Base-by-base conservation (phyloP, 2,888 invertebrate species). In the Apeira syringaria region DNA sequence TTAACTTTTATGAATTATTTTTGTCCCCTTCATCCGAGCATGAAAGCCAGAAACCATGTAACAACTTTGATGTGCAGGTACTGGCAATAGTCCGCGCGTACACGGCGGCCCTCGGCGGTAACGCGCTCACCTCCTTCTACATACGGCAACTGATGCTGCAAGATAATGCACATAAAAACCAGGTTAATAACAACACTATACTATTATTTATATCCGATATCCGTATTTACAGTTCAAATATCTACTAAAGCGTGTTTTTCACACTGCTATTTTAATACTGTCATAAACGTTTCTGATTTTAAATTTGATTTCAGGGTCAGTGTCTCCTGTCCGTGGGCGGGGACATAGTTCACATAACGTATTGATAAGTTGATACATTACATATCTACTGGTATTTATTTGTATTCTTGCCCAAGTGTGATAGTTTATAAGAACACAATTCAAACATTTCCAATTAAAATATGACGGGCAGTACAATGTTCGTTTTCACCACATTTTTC, bases 311-410 rank as follows among this genome's bases (percentile, higher is more conserved):
- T 24, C 92, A 98, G 98, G 97, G 97, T 42, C 98, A 99, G 85
- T 98, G 98, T 88, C 91, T 99, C 49, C 94, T 99, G 52, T 98
- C 98, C 59, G 96, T 99, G 7, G 98, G 98, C 29, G 99, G 99
- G 0, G 99, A 99, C 82, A 97, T 97, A 1, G 98, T 98, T 2
- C 93, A 92, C 59, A 94, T 95, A 7, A 93, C 95, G 6, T 96
- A 96, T 76, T 94, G 55, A 67, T 51, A 13, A 9, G 30, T 28
- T 44, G 7, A 36, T 32, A 34, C 67, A 65, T 68, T 61, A 70
- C 69, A 70, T 63, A 66, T 67, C 63, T 60, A 34, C 47, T 29
- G 18, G 6, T 29, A 18, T 5, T 20, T 5, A 29, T 1, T 18
- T 26, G 28, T 32, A 24, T 29, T n/a, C 7, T 31, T 26, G n/a